Evolutionary conservation across 2,113 vertebrate species (phyloP).

Genomic region (Narcine bancroftii): DNA sequence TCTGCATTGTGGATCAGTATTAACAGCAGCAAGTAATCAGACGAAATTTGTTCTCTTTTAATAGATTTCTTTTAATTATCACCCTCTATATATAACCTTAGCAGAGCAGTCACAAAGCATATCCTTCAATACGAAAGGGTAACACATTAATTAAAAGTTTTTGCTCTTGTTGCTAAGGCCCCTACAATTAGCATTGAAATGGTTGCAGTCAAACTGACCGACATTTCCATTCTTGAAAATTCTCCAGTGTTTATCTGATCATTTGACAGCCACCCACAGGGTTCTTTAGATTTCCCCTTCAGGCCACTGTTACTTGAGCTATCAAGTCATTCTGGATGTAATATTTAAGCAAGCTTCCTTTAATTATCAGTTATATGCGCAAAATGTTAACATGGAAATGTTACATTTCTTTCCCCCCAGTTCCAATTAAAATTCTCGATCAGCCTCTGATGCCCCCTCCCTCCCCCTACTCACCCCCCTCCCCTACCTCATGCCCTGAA

Average conservation of each 20-base stretch:
- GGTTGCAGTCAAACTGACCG: not conserved
- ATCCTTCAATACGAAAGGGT: not conserved
- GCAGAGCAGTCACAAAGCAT: not conserved
- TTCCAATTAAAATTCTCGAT: not conserved
- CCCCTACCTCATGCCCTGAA: too few relatives aligned
- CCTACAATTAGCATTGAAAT: not conserved
- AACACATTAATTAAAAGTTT: not conserved
- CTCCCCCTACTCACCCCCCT: too few relatives aligned
- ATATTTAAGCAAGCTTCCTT: not conserved
- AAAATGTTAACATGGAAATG: not conserved
- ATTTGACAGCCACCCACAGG: not conserved
- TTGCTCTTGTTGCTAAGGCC: not conserved
- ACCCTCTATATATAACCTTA: not conserved
- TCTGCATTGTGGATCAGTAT: too few relatives aligned
- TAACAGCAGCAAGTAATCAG: not conserved
- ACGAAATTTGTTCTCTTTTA: not conserved
- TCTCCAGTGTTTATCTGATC: not conserved
- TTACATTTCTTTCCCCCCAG: not conserved
- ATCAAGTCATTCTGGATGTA: not conserved
- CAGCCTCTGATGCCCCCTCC: not conserved
- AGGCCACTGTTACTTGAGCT: not conserved
- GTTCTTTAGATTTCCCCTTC: not conserved
- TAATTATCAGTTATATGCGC: not conserved
- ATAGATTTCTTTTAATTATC: constrained; percentile 20
- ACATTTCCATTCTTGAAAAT: not conserved